These are phyloP conservation scores for Myodes glareolus DNA, from an alignment of 2,113 vertebrate genomes.

Conservation along the genomic window DNA sequence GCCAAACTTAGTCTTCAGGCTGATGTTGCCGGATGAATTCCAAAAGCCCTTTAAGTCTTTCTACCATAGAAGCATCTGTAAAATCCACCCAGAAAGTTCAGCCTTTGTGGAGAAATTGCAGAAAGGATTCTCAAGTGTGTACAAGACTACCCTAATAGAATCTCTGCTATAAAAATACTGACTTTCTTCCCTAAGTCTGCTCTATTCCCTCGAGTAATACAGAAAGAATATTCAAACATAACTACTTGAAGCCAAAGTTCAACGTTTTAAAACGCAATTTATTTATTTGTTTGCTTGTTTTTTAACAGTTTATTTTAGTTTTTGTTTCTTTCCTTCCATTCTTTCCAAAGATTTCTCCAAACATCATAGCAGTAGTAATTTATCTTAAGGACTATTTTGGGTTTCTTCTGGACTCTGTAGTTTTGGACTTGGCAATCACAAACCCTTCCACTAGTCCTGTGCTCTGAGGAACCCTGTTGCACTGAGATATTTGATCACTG, in stretches of 20 bases:
- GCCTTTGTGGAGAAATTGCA: not conserved
- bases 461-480: not conserved
- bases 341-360: not conserved
- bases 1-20: not conserved
- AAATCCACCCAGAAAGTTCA: not conserved
- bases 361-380: slow-evolving; percentile 7
- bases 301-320: slow-evolving; percentile 35
- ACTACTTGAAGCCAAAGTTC: not conserved
- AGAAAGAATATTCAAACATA: not conserved
- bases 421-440: not conserved
- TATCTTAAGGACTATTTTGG: not conserved
- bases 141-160: not conserved
- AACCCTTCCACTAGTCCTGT: not conserved
- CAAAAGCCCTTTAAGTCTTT: not conserved
- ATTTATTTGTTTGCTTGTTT: not conserved
- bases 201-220: not conserved
- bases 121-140: not conserved
- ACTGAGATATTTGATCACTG: not conserved
- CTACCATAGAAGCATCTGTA: not conserved
- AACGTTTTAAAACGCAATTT: slow-evolving; percentile 46
- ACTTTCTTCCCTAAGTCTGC: not conserved
- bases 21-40: not conserved
- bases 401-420: not conserved
- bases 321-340: not conserved
- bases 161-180: not conserved